phyloP scores from a whole-genome alignment of 2,888 invertebrate genomes.

The Zelleria hepariella region DNA sequence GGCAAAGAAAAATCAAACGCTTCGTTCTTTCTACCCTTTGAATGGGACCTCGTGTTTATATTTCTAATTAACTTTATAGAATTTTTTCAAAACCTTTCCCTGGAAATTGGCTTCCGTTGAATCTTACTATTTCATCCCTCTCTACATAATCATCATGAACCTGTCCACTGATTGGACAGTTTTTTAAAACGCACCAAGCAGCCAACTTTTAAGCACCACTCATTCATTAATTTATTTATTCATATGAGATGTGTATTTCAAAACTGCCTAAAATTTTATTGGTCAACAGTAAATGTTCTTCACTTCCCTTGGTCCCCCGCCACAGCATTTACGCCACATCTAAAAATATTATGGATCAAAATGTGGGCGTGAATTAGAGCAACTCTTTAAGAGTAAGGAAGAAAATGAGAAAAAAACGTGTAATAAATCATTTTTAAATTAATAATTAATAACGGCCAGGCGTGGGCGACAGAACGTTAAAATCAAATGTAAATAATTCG shows the following conservation, averaged over 20 bases:
- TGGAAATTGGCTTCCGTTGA: not conserved
- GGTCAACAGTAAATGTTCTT: too few relatives aligned
- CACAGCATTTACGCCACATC: too few relatives aligned
- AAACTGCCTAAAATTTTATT: too few relatives aligned
- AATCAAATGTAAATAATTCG: slow-evolving; percentile 57
- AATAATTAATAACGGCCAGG: slow-evolving; percentile 59
- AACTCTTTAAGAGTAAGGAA: not conserved
- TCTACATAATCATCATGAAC: not conserved
- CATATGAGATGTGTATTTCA: too few relatives aligned
- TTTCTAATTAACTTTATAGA: slow-evolving; percentile 51
- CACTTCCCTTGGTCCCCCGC: too few relatives aligned
- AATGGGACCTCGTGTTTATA: slow-evolving; percentile 40
- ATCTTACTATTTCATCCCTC: not conserved
- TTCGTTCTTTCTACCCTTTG: slow-evolving; percentile 39
- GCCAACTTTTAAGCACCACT: too few relatives aligned
- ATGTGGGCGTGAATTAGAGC: not conserved
- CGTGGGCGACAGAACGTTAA: slow-evolving; percentile 40
- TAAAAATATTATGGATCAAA: not conserved
- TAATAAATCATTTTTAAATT: slow-evolving; percentile 68
- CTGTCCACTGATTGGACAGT: not conserved
- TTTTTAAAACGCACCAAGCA: too few relatives aligned
- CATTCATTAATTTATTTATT: too few relatives aligned
- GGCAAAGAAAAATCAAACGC: slow-evolving; percentile 26
- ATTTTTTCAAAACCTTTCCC: slow-evolving; percentile 37
- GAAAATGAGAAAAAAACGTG: slow-evolving; percentile 24